phyloP scores from a whole-genome alignment of 1,140 invertebrate species.

The Eueides isabella region DNA sequence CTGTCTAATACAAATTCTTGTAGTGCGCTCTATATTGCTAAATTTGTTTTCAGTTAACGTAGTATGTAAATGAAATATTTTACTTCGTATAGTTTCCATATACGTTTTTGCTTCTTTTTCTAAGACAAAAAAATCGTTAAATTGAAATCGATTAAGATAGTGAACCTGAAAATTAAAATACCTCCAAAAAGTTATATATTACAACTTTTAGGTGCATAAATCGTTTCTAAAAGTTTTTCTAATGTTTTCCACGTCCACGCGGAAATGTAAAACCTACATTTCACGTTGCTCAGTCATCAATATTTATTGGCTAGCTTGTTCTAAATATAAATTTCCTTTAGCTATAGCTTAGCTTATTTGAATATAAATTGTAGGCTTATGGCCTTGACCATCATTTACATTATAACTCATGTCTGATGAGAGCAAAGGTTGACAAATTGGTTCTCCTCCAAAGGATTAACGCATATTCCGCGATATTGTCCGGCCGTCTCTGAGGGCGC shows the following conservation, averaged over 20 bases:
- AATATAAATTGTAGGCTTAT: constrained; percentile 2
- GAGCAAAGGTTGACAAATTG: constrained; percentile 23
- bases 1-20: no score
- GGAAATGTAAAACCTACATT: neutral
- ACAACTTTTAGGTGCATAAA: no score
- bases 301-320: constrained; percentile 13
- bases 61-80: no score
- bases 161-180: no score
- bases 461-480: constrained; percentile 14
- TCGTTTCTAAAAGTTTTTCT: neutral
- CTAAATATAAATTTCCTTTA: constrained; percentile 5
- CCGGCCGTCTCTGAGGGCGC: neutral
- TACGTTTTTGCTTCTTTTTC: no score
- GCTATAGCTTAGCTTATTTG: constrained; percentile 8
- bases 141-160: no score
- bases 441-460: constrained; percentile 23
- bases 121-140: no score
- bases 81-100: no score
- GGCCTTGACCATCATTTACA: constrained; percentile 1
- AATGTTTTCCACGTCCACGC: no score
- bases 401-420: constrained; percentile 13
- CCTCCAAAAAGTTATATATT: no score
- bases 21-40: no score
- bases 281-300: constrained; percentile 1
- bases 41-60: no score